Base-by-base conservation (phyloP, 2,113 vertebrate genomes). In the Pteruthius melanotis region DNA sequence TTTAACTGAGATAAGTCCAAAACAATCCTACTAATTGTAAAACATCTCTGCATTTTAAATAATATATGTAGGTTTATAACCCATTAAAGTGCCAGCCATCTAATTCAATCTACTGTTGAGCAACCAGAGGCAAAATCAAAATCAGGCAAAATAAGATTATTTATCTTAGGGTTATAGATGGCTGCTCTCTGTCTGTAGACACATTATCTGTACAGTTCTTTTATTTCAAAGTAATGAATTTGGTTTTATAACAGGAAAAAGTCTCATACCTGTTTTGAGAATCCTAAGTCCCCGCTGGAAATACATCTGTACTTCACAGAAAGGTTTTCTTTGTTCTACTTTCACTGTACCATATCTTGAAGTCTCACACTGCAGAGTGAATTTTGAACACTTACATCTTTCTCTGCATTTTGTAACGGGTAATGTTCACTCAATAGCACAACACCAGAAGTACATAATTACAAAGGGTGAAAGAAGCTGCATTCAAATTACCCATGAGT, bases 401-500 rank as follows among this genome's bases (percentile, higher is more conserved):
- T 89, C 79, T 83, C 45, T 75, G 81, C 31, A 81, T 74, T 91
- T 96, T 83, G 95, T 78, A 86, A 94, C 90, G 27, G 44, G 68
- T 93, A 91, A 50, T 87, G 9, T 92, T 96, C 76, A 69, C 61
- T 91, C 85, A 93, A 45, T 40, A 94, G 75, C 27, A 81, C 37
- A 93, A 71, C 71, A 94, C n/a, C 54, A 90, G 88, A 90, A 89
- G 39, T 79, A 85, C 63, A 40, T 97, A 88, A 94, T 94, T 95
- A 96, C 81, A 85, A 97, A 93, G 76, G 64, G 60, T 90, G 90
- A 97, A 91, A 90, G 57, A 97, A 92, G 33, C 66, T 95, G 86
- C 89, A 96, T 97, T 96, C 71, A 95, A 92, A 97, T 97, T 97
- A 97, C 78, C 82, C 88, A 85, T 68, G 93, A 94, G 95, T 78